Conservation (phyloP, 2,113 vertebrate genomes). For the Amblyopsis rosae region DNA sequence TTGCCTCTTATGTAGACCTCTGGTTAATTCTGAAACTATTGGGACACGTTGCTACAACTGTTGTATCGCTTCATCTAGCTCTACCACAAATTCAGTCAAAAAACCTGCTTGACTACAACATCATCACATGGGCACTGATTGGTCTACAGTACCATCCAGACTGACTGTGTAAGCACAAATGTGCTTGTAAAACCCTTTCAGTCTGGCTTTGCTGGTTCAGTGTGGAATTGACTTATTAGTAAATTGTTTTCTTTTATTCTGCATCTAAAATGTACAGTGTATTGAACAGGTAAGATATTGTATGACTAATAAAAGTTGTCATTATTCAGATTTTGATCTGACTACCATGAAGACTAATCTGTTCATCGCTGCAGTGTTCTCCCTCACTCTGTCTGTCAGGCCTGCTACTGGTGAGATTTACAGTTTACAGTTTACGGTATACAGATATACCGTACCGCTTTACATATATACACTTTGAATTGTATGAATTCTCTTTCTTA, state of each 20-base stretch:
- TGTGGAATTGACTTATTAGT: neutral
- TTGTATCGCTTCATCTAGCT: too few species aligned
- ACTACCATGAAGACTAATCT: constrained; percentile 14
- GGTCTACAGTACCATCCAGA: too few species aligned
- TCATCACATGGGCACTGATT: neutral
- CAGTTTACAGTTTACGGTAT: neutral
- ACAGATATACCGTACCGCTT: neutral
- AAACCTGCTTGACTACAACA: too few species aligned
- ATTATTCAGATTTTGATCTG: neutral
- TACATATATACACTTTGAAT: neutral
- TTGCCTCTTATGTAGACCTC: too few species aligned
- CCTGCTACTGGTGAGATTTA: constrained; percentile 14
- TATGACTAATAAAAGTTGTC: too few species aligned
- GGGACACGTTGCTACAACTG: too few species aligned
- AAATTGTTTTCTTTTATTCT: too few species aligned
- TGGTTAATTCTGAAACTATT: too few species aligned
- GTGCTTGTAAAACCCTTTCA: too few species aligned
- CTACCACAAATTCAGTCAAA: neutral
- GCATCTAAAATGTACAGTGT: too few species aligned
- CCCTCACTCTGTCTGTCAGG: neutral
- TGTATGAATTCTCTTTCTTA: neutral
- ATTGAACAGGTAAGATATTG: too few species aligned
- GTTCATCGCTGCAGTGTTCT: constrained; percentile 12
- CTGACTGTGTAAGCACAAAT: neutral
- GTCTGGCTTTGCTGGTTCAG: neutral